A percentile compares a stretch with the other conserved stretches of the same genome.
phyloP scores from a whole-genome alignment of 1,140 invertebrate genomes.

The Melipona quadrifasciata region DNA sequence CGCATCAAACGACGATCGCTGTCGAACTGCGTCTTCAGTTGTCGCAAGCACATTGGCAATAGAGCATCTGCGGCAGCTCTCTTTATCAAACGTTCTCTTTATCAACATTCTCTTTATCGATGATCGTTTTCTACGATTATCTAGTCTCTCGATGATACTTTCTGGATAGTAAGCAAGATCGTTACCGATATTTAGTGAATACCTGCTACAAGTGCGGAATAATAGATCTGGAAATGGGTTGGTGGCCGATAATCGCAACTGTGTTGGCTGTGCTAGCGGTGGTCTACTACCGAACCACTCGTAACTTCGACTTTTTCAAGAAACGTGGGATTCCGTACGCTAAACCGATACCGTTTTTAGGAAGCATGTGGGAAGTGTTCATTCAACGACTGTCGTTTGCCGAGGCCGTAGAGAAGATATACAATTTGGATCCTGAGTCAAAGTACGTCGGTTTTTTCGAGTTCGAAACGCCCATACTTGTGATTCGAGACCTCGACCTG shows the following conservation, averaged over 20 bases:
- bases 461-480: slow-evolving; percentile 64
- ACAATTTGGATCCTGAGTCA: slow-evolving; percentile 39
- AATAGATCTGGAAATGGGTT: background rate
- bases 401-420: background rate
- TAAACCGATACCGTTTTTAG: background rate
- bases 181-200: too few species aligned
- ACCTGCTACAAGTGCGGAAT: background rate
- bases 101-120: too few species aligned
- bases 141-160: too few species aligned
- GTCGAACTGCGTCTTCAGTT: background rate
- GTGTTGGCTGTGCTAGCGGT: background rate
- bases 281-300: slow-evolving; percentile 16
- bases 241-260: background rate
- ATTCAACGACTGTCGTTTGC: background rate
- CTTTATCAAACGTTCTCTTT: too few species aligned
- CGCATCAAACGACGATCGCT: too few species aligned
- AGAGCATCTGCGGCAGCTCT: background rate
- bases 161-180: too few species aligned
- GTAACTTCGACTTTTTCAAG: slow-evolving; percentile 6
- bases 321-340: slow-evolving; percentile 15
- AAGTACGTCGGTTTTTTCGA: slow-evolving; percentile 69
- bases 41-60: background rate
- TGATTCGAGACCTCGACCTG: slow-evolving; percentile 75
- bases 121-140: too few species aligned
- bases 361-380: slow-evolving; percentile 2